Evolutionary conservation across 1,140 invertebrate species (phyloP).

Genomic region (Pogonomyrmex californicus): DNA sequence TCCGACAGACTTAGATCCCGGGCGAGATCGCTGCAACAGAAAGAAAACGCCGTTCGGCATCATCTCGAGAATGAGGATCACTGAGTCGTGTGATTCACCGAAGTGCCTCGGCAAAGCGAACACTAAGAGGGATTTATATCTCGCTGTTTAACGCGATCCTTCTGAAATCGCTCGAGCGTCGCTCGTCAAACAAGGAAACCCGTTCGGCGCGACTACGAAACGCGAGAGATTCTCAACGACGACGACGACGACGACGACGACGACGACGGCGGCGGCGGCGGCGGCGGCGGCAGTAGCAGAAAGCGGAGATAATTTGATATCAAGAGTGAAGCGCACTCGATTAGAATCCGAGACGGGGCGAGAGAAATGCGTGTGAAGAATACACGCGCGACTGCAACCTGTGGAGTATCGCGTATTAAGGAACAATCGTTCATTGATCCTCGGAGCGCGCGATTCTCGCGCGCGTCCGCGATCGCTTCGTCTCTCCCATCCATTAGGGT

Average conservation of each 20-base stretch:
- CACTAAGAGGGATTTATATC: conserved; percentile 44
- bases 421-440: conserved; percentile 75
- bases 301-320: conserved; percentile 53
- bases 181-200: conserved; percentile 29
- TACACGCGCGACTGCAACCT: conserved; percentile 66
- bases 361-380: conserved; percentile 32
- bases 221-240: conserved; percentile 33
- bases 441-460: conserved; percentile 48
- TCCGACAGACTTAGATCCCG: conserved; percentile 89
- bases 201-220: conserved; percentile 12
- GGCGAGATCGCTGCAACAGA: conserved; percentile 86
- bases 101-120: conserved; percentile 43
- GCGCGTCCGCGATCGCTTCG: conserved; percentile 48
- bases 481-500: conserved; percentile 35
- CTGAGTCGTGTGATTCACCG: conserved; percentile 31
- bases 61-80: conserved; percentile 16
- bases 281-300: background rate
- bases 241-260: background rate
- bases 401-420: conserved; percentile 64
- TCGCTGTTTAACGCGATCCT: conserved; percentile 47
- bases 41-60: conserved; percentile 10
- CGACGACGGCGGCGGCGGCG: background rate
- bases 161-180: conserved; percentile 32
- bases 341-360: conserved; percentile 70
- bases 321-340: conserved; percentile 52